phyloP scores from a whole-genome alignment of 2,888 invertebrate genomes.

The Agelastica alni region DNA sequence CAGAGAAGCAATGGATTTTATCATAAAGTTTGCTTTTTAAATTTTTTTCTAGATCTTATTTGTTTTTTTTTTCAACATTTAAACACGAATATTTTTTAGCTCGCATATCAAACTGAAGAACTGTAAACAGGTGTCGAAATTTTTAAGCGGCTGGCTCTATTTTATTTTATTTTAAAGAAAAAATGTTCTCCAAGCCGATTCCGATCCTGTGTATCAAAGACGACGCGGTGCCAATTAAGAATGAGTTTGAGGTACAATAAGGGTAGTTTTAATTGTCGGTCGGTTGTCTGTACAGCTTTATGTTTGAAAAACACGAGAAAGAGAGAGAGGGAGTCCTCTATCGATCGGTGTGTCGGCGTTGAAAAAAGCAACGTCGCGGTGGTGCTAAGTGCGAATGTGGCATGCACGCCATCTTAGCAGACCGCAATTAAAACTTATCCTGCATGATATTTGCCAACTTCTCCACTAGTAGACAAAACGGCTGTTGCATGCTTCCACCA shows the following conservation, averaged over 20 bases:
- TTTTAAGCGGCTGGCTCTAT: no score
- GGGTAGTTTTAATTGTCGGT: slow-evolving; percentile 46
- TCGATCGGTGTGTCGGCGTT: slow-evolving; percentile 50
- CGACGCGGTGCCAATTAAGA: slow-evolving; percentile 37
- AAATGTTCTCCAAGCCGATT: neutral
- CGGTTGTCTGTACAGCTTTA: slow-evolving; percentile 49
- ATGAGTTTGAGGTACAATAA: slow-evolving; percentile 39
- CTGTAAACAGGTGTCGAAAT: no score
- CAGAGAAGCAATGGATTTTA: no score
- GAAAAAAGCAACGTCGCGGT: slow-evolving; percentile 56
- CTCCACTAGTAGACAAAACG: slow-evolving; percentile 11
- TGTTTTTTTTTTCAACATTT: no score
- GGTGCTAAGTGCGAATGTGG: slow-evolving; percentile 59
- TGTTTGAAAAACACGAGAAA: slow-evolving; percentile 57
- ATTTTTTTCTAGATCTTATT: no score
- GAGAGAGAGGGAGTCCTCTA: no score
- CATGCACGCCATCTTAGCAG: slow-evolving; percentile 59
- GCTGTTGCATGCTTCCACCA: slow-evolving; percentile 9
- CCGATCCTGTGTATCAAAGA: slow-evolving; percentile 31
- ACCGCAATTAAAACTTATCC: slow-evolving; percentile 55
- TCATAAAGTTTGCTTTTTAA: no score
- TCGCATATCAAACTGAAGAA: no score
- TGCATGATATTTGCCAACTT: slow-evolving; percentile 25
- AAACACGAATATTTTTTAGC: no score
- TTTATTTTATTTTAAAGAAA: no score